Conservation (phyloP, 1,140 invertebrate species). For the Campodea augens region DNA sequence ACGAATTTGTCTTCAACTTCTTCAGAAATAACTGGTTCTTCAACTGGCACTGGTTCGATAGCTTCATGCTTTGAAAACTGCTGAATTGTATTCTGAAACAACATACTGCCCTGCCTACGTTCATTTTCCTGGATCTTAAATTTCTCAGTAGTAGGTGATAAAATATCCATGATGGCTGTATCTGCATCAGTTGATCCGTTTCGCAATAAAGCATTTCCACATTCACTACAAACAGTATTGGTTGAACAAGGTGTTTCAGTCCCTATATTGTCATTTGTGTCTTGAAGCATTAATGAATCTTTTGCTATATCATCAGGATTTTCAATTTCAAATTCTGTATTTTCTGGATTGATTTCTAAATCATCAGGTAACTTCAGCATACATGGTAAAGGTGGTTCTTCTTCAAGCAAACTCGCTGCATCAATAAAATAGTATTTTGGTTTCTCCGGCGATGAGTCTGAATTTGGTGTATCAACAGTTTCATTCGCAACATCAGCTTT, state of each 20-base stretch:
- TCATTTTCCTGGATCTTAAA: constrained; percentile 33
- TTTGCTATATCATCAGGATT: not conserved
- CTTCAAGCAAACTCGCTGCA: constrained; percentile 10
- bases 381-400: constrained; percentile 8
- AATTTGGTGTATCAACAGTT: not conserved
- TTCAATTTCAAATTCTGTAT: not conserved
- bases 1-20: not conserved
- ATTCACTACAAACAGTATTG: not conserved
- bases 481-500: no score
- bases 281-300: not conserved
- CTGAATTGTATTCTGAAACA: constrained; percentile 22
- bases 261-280: not conserved
- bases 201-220: not conserved
- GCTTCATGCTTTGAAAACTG: not conserved
- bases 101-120: constrained; percentile 31
- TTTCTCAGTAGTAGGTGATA: constrained; percentile 30
- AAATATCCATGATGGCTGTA: constrained; percentile 26
- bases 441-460: not conserved
- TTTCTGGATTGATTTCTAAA: not conserved
- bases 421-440: constrained; percentile 11
- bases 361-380: not conserved
- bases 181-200: constrained; percentile 13
- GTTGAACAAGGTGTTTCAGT: not conserved
- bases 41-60: no score
- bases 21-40: no score